Percentiles rank a stretch among this genome's conserved stretches.
Conservation (phyloP, 2,113 vertebrate genomes). For the Toxotes chatareus region DNA sequence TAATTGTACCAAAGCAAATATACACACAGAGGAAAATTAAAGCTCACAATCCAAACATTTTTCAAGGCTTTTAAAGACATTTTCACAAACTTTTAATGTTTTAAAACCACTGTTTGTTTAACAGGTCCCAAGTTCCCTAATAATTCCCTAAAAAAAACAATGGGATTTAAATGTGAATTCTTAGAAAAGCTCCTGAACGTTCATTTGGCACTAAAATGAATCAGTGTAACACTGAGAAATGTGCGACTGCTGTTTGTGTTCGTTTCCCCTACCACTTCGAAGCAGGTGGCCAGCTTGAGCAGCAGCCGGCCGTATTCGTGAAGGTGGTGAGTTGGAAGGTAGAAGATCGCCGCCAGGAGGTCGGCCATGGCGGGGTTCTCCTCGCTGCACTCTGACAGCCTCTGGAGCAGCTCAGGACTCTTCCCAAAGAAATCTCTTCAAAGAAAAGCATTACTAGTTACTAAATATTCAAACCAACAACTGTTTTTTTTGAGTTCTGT, state of each 20-base stretch:
- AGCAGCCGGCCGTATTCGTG: slow-evolving; percentile 92
- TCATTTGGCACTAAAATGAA: too few species aligned
- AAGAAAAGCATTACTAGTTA: neutral
- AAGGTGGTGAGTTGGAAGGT: slow-evolving; percentile 89
- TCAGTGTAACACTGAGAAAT: too few species aligned
- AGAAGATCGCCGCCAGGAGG: slow-evolving; percentile 89
- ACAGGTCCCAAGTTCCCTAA: too few species aligned
- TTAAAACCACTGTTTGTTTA: too few species aligned
- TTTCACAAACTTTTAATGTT: too few species aligned
- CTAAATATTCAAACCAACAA: neutral
- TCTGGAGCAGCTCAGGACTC: slow-evolving; percentile 89
- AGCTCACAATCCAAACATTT: too few species aligned
- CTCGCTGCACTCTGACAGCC: slow-evolving; percentile 88
- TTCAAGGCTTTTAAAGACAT: too few species aligned
- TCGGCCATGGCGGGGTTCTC: slow-evolving; percentile 87
- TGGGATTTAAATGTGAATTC: too few species aligned
- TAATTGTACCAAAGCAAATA: neutral
- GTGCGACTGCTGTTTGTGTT: neutral
- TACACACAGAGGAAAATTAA: too few species aligned
- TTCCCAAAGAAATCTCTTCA: slow-evolving; percentile 93
- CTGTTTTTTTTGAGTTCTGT: neutral
- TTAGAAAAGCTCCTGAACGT: too few species aligned
- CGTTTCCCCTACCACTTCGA: slow-evolving; percentile 90
- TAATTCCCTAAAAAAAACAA: too few species aligned
- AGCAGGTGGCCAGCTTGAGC: slow-evolving; percentile 94